These are phyloP conservation scores for Patella pellucida DNA, from an alignment of 2,888 invertebrate genomes.

Conservation along the genomic window DNA sequence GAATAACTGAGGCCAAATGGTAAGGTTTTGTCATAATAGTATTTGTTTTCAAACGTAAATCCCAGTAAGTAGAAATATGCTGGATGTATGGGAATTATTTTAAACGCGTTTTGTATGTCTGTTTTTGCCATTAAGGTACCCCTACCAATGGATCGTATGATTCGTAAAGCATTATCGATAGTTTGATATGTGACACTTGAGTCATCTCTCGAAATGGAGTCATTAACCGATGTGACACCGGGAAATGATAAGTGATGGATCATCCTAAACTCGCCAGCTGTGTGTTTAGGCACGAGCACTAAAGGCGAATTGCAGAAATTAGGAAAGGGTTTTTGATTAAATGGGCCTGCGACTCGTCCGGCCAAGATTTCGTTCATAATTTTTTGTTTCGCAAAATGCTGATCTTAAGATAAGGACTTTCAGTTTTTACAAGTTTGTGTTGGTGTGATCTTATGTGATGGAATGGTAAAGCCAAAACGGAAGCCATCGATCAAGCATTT, in stretches of 20 bases:
- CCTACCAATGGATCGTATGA: not conserved
- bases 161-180: not conserved
- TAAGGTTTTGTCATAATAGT: slow-evolving; percentile 11
- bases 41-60: not conserved
- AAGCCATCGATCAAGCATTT: not conserved
- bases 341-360: not conserved
- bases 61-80: slow-evolving; percentile 6
- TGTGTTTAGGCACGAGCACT: not conserved
- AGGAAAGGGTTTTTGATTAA: not conserved
- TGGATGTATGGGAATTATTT: slow-evolving; percentile 16
- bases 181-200: not conserved
- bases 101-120: slow-evolving; percentile 8
- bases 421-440: not conserved
- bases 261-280: slow-evolving; percentile 13
- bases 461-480: not conserved
- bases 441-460: not conserved
- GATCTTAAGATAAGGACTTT: not conserved
- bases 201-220: not conserved
- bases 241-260: slow-evolving; percentile 25
- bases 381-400: not conserved
- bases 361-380: not conserved
- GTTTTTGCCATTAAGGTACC: not conserved
- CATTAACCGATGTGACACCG: slow-evolving; percentile 15
- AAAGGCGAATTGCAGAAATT: not conserved
- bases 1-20: slow-evolving; percentile 15